Evolutionary conservation across 2,797 vertebrate species (phyloP).

Genomic region (Eulemur rubriventer): DNA sequence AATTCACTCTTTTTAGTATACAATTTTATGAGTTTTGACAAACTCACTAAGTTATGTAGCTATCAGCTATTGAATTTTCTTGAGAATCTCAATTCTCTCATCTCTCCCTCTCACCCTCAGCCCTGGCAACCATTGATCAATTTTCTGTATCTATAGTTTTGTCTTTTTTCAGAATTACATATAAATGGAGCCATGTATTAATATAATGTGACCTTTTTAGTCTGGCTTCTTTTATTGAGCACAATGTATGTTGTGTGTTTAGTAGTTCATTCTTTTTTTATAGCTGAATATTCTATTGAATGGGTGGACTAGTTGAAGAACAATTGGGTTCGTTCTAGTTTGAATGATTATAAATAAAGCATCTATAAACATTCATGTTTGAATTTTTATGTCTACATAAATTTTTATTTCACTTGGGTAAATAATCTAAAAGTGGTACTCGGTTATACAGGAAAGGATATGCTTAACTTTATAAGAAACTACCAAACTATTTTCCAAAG

Average conservation of each 20-base stretch:
- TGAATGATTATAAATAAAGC: not conserved
- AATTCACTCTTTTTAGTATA: not conserved
- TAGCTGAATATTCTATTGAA: not conserved
- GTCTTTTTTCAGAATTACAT: not conserved
- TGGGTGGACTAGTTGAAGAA: not conserved
- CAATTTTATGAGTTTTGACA: not conserved
- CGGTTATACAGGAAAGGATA: not conserved
- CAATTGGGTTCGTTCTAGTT: not conserved
- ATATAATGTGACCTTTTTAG: not conserved
- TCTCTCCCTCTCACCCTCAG: rapidly evolving
- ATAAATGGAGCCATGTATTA: not conserved
- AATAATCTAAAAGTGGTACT: not conserved
- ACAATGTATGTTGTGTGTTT: not conserved
- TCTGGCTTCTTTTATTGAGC: not conserved
- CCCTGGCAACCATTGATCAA: not conserved
- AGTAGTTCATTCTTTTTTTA: not conserved
- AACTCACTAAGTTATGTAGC: not conserved
- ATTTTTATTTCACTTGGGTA: not conserved
- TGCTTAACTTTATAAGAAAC: not conserved
- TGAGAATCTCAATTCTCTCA: not conserved
- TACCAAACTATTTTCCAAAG: not conserved
- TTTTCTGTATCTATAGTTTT: not conserved
- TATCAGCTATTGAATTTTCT: not conserved
- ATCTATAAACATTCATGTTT: not conserved
- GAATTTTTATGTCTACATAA: not conserved